Percentiles rank a stretch among this genome's conserved stretches.
Conservation (phyloP, 2,113 vertebrate genomes). For the Brachirus orientalis region DNA sequence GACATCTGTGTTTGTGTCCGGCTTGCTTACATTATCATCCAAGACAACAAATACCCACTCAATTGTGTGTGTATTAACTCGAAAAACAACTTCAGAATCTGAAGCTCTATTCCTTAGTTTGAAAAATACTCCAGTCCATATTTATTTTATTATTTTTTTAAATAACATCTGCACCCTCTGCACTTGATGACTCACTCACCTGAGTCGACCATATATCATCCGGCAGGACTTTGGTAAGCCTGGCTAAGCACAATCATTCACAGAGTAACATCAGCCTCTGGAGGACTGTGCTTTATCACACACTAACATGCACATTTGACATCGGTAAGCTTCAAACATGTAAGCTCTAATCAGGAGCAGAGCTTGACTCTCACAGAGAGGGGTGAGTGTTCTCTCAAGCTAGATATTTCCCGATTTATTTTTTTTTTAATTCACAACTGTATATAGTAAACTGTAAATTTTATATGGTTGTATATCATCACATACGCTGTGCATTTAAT, state of each 20-base stretch:
- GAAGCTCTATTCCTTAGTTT: too few relatives aligned
- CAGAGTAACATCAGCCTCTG: slow-evolving; percentile 28
- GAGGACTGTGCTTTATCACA: slow-evolving; percentile 49
- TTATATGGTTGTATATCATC: too few relatives aligned
- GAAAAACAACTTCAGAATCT: too few relatives aligned
- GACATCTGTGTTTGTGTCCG: too few relatives aligned
- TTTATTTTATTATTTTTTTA: too few relatives aligned
- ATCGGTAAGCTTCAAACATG: slow-evolving; percentile 44
- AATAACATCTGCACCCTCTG: slow-evolving; percentile 2
- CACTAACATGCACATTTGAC: slow-evolving; percentile 48
- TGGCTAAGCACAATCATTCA: slow-evolving; percentile 47
- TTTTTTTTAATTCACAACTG: too few relatives aligned
- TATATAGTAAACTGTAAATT: too few relatives aligned
- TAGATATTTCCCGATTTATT: not conserved
- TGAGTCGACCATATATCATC: slow-evolving; percentile 41
- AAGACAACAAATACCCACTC: too few relatives aligned
- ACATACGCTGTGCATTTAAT: too few relatives aligned
- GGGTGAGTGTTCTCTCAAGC: not conserved
- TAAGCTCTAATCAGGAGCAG: not conserved
- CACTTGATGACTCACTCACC: slow-evolving; percentile 20
- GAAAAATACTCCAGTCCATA: too few relatives aligned
- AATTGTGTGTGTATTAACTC: too few relatives aligned
- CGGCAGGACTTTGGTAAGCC: slow-evolving; percentile 29
- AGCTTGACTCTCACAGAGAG: not conserved
- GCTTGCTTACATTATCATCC: too few relatives aligned